A percentile compares a stretch with the other conserved stretches of the same genome.
Conservation (phyloP, 2,113 vertebrate species). For the Tyto alba region DNA sequence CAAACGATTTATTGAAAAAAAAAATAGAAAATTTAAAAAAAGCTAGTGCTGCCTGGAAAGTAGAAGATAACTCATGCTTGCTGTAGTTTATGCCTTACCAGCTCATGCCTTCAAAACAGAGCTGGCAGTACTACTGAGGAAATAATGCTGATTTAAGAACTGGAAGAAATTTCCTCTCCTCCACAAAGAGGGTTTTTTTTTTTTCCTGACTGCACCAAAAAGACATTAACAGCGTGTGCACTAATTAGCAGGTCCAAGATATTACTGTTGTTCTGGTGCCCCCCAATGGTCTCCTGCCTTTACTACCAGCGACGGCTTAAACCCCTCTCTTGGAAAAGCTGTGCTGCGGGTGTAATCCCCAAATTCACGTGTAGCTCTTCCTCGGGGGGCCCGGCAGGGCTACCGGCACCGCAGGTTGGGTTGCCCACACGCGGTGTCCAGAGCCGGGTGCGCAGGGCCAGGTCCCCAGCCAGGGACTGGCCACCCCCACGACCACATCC, state of each 20-base stretch:
- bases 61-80: background rate
- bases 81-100: background rate
- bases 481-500: background rate
- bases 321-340: background rate
- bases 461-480: background rate
- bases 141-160: background rate
- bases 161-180: background rate
- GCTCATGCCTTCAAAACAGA: background rate
- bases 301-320: background rate
- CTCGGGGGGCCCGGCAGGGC: background rate
- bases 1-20: background rate
- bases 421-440: background rate
- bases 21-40: background rate
- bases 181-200: background rate
- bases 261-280: slow-evolving; percentile 52
- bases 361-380: rapidly evolving
- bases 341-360: background rate
- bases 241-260: background rate
- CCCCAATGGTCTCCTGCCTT: slow-evolving; percentile 44
- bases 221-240: background rate
- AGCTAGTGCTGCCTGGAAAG: background rate
- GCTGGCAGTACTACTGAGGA: background rate
- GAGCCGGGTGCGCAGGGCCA: background rate
- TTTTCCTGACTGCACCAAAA: background rate
- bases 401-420: background rate